Percentiles rank a stretch among this genome's conserved stretches.
These are phyloP conservation scores for Argynnis bischoffii DNA, from an alignment of 2,888 invertebrate species.

Conservation along the genomic window DNA sequence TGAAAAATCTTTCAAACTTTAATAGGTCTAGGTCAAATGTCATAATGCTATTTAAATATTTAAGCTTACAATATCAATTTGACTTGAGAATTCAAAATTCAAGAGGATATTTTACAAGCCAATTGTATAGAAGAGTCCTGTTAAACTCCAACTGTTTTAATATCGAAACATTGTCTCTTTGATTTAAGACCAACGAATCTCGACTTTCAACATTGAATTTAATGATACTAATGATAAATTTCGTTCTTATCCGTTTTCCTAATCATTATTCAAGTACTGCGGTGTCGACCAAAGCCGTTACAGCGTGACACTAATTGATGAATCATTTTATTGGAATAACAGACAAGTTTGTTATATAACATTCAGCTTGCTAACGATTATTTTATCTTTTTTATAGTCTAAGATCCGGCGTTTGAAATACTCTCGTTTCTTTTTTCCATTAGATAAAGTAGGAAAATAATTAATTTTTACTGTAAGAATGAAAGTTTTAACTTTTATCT, in stretches of 20 bases:
- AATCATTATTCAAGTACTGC: constrained; percentile 23
- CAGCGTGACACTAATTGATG: constrained; percentile 27
- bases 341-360: constrained; percentile 14
- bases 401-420: background rate
- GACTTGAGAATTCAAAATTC: no score
- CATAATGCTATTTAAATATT: background rate
- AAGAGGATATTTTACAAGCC: no score
- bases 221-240: constrained; percentile 19
- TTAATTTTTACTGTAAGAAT: no score
- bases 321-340: constrained; percentile 19
- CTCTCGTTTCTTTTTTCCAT: background rate
- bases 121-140: no score
- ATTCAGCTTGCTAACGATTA: constrained; percentile 1
- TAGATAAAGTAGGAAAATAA: no score
- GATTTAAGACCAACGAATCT: background rate
- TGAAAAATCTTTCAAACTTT: constrained; percentile 9
- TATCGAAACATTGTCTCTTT: background rate
- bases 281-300: constrained; percentile 22
- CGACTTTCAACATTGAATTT: constrained; percentile 6
- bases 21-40: constrained; percentile 13
- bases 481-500: no score
- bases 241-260: constrained; percentile 15
- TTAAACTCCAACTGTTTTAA: no score
- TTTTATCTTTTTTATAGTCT: constrained; percentile 7
- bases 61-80: no score